Evolutionary conservation across 2,113 vertebrate species (phyloP), one percentile per base, ranked within the genome.

Genomic region (Osmerus eperlanus): DNA sequence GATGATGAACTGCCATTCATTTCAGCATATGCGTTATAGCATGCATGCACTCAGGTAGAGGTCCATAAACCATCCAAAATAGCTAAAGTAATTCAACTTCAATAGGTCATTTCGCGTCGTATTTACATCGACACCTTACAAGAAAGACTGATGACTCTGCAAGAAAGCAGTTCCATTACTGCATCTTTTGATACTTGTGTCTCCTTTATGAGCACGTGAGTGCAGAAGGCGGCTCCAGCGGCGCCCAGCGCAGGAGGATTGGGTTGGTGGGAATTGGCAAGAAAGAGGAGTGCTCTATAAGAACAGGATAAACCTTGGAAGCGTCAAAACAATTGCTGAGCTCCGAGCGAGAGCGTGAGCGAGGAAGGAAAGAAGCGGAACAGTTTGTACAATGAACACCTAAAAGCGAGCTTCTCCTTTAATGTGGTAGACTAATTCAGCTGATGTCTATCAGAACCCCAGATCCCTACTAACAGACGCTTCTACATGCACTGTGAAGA

Each of bases 211-310:
- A 77, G 70, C 51, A 67, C 85, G 85, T 86, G 81, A 89, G 84
- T 75, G 71, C 65, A 70, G 83, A 80, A 83, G 90, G 88, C 85
- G 87, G 88, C 83, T 80, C 89, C 77, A 68, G 47, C 61, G 59
- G 62, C 56, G 23, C 55, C 25, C 54, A 55, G 32, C 19, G 14
- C n/a, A 72, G 85, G 53, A 32, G 19, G 29, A 86, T 63, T 74
- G 70, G 70, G 72, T 74, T 73, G 67, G 75, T 66, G 63, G 82
- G 78, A 77, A 72, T 75, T 76, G 63, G 62, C 47, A 55, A 56
- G 53, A 60, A 74, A 83, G 80, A 84, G 78, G 70, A 85, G 83
- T 75, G 71, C 77, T 55, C 68, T 75, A 74, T 81, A 87, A 86
- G 85, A 83, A 47, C 83, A 81, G 74, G 70, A 62, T 60, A 72